Conservation (phyloP, 1,140 invertebrate genomes). For the Lepidostoma basale region DNA sequence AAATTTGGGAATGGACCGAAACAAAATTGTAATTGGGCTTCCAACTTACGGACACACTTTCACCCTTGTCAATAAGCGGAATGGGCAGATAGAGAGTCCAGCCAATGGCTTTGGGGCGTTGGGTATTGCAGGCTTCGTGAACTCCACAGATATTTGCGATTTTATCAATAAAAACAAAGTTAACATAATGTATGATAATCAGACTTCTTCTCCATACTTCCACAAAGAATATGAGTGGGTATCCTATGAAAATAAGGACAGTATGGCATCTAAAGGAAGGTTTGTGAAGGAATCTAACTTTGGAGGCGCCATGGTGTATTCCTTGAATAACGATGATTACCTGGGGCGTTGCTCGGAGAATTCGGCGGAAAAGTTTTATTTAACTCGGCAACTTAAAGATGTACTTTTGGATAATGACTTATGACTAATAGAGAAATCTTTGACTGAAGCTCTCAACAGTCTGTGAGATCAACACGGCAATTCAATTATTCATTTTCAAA, state of each 20-base stretch:
- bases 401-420: constrained; percentile 38
- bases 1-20: constrained; percentile 75
- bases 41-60: constrained; percentile 90
- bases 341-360: constrained; percentile 26
- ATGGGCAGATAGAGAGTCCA: constrained; percentile 72
- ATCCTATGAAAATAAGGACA: constrained; percentile 82
- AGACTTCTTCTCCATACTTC: constrained; percentile 80
- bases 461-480: background rate
- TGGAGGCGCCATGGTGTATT: constrained; percentile 78
- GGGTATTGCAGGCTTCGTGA: constrained; percentile 74
- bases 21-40: constrained; percentile 87
- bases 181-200: constrained; percentile 65
- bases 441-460: constrained; percentile 35
- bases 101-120: constrained; percentile 68
- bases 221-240: constrained; percentile 82
- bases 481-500: background rate
- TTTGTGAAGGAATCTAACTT: constrained; percentile 68
- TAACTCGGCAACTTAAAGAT: constrained; percentile 32
- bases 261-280: constrained; percentile 74
- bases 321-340: constrained; percentile 74
- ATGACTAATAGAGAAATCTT: constrained; percentile 42
- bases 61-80: constrained; percentile 69
- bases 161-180: constrained; percentile 64
- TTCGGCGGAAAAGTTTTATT: constrained; percentile 10
- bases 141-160: constrained; percentile 71